Evolutionary conservation across 1,140 invertebrate species (phyloP), one percentile per base, ranked within the genome.

Genomic region (Ptiloglossa arizonensis): DNA sequence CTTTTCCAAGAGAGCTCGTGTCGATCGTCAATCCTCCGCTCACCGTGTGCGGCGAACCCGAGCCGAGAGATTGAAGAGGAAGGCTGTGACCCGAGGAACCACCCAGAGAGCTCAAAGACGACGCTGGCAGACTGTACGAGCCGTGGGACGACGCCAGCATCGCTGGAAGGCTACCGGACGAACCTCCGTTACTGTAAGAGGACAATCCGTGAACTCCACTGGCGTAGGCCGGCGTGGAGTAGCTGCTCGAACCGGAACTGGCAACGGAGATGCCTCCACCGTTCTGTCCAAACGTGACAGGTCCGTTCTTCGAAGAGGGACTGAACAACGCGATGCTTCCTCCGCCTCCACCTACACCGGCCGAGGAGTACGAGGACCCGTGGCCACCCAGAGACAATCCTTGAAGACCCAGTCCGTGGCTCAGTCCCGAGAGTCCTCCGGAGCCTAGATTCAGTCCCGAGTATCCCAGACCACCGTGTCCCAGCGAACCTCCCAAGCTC

Each of bases 301-400:
- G 92, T 32, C 91, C 91, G 0, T 81, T 91, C 71, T 92, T 93
- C 32, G 86, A 80, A 66, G 84, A 68, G 0, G 83, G 72, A 1
- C 66, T 13, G 57, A 89, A 84, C 2, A 89, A 38, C n/a, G 74
- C 82, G 38, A 63, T 48, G 63, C 38, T 73, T 66, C 80, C 56
- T 74, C 80, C 80, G 0, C 64, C 59, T 2, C 44, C 59, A 48
- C 79, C 35, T 0, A 69, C 22, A n/a, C 11, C 17, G 11, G 72
- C 9, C 8, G 80, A 32, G 0, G 81, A 83, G 13, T 87, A 87
- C 3, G 81, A 81, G 9, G 68, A 76, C 17, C 69, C 67, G 1
- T 89, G 83, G 66, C 82, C 84, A 6, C 81, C 78, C 2, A 88
- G 57, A 6, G 80, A 71, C 9, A 74, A 29, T 11, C 78, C 66